Evolutionary conservation across 1,140 invertebrate species (phyloP).

Genomic region (Drosophila funebris): DNA sequence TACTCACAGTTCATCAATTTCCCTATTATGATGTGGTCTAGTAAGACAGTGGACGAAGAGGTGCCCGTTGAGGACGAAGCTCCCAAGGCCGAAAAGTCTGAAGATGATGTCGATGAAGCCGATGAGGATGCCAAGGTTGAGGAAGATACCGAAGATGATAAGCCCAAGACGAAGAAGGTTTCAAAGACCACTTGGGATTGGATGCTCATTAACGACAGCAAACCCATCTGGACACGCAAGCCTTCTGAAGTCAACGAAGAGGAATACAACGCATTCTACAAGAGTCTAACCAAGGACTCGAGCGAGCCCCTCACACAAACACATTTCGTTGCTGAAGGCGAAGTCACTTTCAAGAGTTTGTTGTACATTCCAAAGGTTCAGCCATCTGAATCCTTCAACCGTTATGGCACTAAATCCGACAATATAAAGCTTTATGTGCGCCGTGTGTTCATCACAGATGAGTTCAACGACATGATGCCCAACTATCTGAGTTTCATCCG

Average conservation of each 20-base stretch:
- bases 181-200: conserved; percentile 99
- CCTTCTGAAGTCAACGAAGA: conserved; percentile 92
- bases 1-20: conserved; percentile 99
- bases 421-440: conserved; percentile 98
- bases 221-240: conserved; percentile 98
- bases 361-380: conserved; percentile 96
- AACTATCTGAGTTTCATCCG: conserved; percentile 97
- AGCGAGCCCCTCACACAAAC: conserved; percentile 93
- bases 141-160: conserved; percentile 88
- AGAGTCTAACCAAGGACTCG: conserved; percentile 95
- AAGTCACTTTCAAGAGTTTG: conserved; percentile 98
- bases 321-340: conserved; percentile 99
- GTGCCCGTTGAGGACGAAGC: conserved; percentile 87
- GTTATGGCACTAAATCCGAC: conserved; percentile 96
- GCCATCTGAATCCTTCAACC: conserved; percentile 96
- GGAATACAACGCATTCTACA: conserved; percentile 98
- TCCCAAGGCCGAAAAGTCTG: conserved; percentile 71
- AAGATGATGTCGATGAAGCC: conserved; percentile 85
- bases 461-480: conserved; percentile 99
- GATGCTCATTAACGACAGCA: conserved; percentile 97
- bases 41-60: conserved; percentile 95
- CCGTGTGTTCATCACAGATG: conserved; percentile 99
- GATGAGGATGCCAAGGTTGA: conserved; percentile 88
- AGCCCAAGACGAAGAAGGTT: conserved; percentile 96
- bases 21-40: conserved; percentile 98